Evolutionary conservation across 2,888 invertebrate genomes (phyloP), one percentile per base, ranked within the genome.

Genomic region (Orchesellides sinensis): DNA sequence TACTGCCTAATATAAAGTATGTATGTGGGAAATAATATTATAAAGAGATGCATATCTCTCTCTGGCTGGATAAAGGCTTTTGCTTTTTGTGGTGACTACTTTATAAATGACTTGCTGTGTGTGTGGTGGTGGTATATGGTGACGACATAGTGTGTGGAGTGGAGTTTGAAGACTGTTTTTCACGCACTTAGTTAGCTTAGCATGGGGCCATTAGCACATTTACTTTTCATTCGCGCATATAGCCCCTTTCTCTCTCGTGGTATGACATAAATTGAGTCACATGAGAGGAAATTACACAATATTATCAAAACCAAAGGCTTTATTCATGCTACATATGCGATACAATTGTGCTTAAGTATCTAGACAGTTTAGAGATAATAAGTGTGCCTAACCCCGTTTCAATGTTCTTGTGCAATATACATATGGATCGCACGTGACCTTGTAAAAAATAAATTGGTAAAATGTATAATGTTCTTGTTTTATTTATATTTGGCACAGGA

Each of bases 401-500:
- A n/a, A n/a, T n/a, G n/a, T n/a, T n/a, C n/a, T n/a, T n/a, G n/a
- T n/a, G n/a, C n/a, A n/a, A 29, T 3, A 23, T 21, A 23, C 25
- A 49, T 49, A 5, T n/a, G 4, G 14, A n/a, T 49, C 12, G 32
- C 32, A 32, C 14, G 21, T 54, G 54, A 54, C 54, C 54, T 54
- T 54, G 54, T 21, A 54, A 17, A 54, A 19, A 23, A n/a, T n/a
- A n/a, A n/a, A n/a, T n/a, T n/a, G n/a, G 14, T 49, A n/a, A 2
- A 21, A 21, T 61, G 21, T 29, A 61, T 61, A n/a, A 23, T 6
- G 56, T 29, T 61, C 61, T 10, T 23, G n/a, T n/a, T n/a, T n/a
- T n/a, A 2, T 32, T 47, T 45, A 23, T 88, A 85, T 88, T 89
- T 89, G 89, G 91, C 91, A 89, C 92, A 94, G 94, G 94, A 90